These are phyloP conservation scores for Orbicella faveolata DNA, from an alignment of 64 coral and sea anemone genomes.

Conservation along the genomic window DNA sequence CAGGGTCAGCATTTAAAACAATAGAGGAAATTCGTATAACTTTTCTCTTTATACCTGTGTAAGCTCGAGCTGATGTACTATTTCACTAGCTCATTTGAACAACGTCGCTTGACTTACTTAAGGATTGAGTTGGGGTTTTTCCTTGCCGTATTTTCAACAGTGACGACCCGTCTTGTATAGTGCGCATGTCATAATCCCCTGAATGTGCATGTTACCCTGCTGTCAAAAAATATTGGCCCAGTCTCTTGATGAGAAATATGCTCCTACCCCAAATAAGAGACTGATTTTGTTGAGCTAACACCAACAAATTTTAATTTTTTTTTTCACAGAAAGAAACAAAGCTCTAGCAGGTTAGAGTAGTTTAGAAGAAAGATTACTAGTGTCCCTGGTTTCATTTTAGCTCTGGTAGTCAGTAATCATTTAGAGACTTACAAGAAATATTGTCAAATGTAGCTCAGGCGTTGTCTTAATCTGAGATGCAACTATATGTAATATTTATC, in stretches of 20 bases:
- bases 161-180: too few species aligned
- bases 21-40: too few species aligned
- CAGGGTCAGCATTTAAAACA: too few species aligned
- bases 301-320: conserved; percentile 1
- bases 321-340: conserved; percentile 52
- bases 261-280: background rate
- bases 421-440: background rate
- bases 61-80: too few species aligned
- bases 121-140: too few species aligned
- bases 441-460: background rate
- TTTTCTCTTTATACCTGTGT: too few species aligned
- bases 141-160: too few species aligned
- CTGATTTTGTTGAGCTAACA: background rate
- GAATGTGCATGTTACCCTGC: background rate
- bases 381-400: background rate
- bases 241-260: background rate
- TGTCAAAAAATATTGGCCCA: background rate
- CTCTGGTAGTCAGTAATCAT: background rate
- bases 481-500: too few species aligned
- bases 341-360: conserved; percentile 59
- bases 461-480: too few species aligned
- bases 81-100: too few species aligned
- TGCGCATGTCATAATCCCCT: too few species aligned
- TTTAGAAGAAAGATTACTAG: background rate
- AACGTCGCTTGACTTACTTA: too few species aligned